Evolutionary conservation across 1,140 invertebrate species (phyloP), one percentile per base, ranked within the genome.

Genomic region (Aphelinus atriplicis): DNA sequence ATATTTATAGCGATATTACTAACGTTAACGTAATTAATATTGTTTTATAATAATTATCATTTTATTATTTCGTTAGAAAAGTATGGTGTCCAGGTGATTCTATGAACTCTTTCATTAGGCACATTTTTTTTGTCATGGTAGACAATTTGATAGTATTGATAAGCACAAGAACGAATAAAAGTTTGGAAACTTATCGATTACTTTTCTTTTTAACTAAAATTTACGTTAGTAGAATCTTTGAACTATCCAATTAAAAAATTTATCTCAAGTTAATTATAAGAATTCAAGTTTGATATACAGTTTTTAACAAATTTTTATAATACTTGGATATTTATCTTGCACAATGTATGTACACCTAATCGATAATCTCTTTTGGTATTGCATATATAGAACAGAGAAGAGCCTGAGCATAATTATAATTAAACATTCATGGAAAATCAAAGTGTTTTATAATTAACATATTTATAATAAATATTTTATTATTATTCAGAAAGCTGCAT

Each of bases 111-210:
- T 73, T 73, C 68, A 68, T 26, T 42, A 47, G 61, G 61, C 67
- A 58, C 57, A 69, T 26, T 46, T 72, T 51, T 76, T 50, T 79
- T 60, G 64, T 74, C 60, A 62, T 3, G 63, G 10, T 45, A 42
- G 65, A 73, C 43, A 26, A 76, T 26, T 72, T 71, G 57, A 57
- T 74, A 70, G 7, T 51, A 74, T 67, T 73, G 67, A 71, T 70
- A 61, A 79, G 53, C 70, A 74, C 50, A 76, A 73, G 53, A 51
- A 77, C 26, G 26, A 80, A 79, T 81, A 80, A 81, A 80, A 76
- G 78, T 80, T 80, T 79, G 46, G 79, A 80, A 78, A 77, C 77
- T 78, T 75, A 77, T 42, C 3, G 63, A 67, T 53, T 48, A n/a
- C 9, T 61, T 71, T 9, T 56, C 7, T 51, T 9, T 71, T 65